These are phyloP conservation scores for Amphilophus citrinellus DNA, from an alignment of 2,113 vertebrate species.

Conservation along the genomic window DNA sequence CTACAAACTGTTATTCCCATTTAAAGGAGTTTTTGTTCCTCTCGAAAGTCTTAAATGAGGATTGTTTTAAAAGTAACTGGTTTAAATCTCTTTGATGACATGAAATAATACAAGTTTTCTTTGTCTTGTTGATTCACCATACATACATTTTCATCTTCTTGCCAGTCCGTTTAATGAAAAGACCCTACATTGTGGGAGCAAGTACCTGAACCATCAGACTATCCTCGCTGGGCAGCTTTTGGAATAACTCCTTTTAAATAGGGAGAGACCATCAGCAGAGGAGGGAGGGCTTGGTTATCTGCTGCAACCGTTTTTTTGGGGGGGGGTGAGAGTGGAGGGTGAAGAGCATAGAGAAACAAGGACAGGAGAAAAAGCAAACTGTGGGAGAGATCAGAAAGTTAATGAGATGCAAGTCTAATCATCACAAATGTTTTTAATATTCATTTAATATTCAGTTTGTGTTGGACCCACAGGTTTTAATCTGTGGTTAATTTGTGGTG, in stretches of 20 bases:
- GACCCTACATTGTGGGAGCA: too few relatives aligned
- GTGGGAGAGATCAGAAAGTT: neutral
- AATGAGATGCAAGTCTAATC: neutral
- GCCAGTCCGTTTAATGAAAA: too few relatives aligned
- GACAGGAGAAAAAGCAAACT: fast-evolving
- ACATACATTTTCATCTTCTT: too few relatives aligned
- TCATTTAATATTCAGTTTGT: neutral
- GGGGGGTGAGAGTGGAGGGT: neutral
- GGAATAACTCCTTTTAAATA: neutral
- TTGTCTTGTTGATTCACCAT: too few relatives aligned
- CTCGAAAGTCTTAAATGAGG: too few relatives aligned
- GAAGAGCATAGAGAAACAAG: neutral
- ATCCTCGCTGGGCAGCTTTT: neutral
- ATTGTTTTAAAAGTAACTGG: too few relatives aligned
- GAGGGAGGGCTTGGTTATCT: neutral
- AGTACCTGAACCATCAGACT: too few relatives aligned
- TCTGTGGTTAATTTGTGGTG: neutral
- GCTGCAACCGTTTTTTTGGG: too few relatives aligned
- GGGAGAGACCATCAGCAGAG: neutral
- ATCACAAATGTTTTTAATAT: neutral
- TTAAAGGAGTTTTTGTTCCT: too few relatives aligned
- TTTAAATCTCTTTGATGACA: too few relatives aligned
- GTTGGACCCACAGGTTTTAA: neutral
- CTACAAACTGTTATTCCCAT: too few relatives aligned
- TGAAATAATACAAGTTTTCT: too few relatives aligned